Evolutionary conservation across 2,888 invertebrate genomes (phyloP), one percentile per base, ranked within the genome.

Genomic region (Rhodophaea formosa): DNA sequence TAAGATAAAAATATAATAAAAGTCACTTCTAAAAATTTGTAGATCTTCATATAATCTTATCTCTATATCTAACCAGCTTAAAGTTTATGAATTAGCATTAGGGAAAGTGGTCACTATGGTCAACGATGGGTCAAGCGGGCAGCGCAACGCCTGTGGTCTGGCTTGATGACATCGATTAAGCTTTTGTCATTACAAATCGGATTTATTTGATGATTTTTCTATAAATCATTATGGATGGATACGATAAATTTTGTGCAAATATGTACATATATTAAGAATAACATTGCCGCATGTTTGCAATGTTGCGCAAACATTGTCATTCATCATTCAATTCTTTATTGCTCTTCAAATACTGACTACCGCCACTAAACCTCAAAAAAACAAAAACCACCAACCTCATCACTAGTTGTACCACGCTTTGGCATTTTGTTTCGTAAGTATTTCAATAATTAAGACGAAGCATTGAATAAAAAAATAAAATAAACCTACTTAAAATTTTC

Each of bases 81-180:
- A 72, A 70, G 65, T 71, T 75, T 69, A 73, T 30, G 56, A 56
- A n/a, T 56, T 56, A 70, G 66, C 68, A 71, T 69, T 70, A 68
- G 70, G 71, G 75, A 79, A 78, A 79, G 75, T 73, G 72, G 51
- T 35, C 51, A 51, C 16, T 32, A 5, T 51, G 35, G 75, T 68
- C 66, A 59, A 57, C 64, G 75, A 78, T 78, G 75, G 70, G 62
- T 62, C 62, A 70, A 63, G 65, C 65, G 67, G 70, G 73, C 70
- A 66, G 70, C 67, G 56, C 45, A 53, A 53, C 60, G 49, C 45
- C 59, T 57, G 53, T 60, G 53, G 59, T 66, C 71, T 68, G 59
- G 67, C 61, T 64, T 69, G 62, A 68, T 75, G 80, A 82, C 81
- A 80, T 68, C 71, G 70, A 77, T 72, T 61, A 67, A 71, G 66